Conservation (phyloP, 2,888 invertebrate genomes). For the Malthinus seriepunctatus region DNA sequence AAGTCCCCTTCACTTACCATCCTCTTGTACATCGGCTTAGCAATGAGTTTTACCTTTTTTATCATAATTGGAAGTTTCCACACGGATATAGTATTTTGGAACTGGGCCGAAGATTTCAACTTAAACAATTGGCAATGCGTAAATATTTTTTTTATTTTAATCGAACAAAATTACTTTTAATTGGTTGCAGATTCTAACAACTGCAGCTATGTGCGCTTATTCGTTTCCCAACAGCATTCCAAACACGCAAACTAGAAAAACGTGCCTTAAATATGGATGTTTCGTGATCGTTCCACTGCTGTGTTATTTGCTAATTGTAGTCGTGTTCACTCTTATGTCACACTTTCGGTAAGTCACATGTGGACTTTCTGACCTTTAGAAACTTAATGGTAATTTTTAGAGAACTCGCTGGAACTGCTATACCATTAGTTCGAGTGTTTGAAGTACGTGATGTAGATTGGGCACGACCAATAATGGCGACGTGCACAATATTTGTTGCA, state of each 20-base stretch:
- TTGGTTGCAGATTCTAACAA: constrained; percentile 49
- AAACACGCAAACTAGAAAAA: constrained; percentile 36
- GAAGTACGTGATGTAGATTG: constrained; percentile 64
- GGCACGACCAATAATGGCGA: constrained; percentile 63
- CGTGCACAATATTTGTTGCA: constrained; percentile 62
- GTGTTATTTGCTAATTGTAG: constrained; percentile 48
- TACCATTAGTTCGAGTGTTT: constrained; percentile 63
- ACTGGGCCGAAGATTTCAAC: constrained; percentile 48
- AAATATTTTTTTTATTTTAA: constrained; percentile 24
- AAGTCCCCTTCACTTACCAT: constrained; percentile 51
- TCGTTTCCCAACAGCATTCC: constrained; percentile 52
- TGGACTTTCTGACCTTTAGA: no score
- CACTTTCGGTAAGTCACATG: constrained; percentile 50
- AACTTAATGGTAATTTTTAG: constrained; percentile 44
- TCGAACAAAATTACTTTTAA: background rate
- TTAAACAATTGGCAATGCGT: constrained; percentile 46
- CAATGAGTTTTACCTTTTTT: constrained; percentile 51
- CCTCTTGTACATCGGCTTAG: constrained; percentile 46
- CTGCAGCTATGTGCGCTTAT: constrained; percentile 52
- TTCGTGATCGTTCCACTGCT: constrained; percentile 50
- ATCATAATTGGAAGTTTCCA: constrained; percentile 51
- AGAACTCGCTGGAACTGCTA: constrained; percentile 61
- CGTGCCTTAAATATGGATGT: constrained; percentile 43
- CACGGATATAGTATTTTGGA: constrained; percentile 51
- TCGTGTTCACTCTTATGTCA: constrained; percentile 54